Base-by-base conservation (phyloP, 2,113 vertebrate genomes). In the Paramormyrops kingsleyae region DNA sequence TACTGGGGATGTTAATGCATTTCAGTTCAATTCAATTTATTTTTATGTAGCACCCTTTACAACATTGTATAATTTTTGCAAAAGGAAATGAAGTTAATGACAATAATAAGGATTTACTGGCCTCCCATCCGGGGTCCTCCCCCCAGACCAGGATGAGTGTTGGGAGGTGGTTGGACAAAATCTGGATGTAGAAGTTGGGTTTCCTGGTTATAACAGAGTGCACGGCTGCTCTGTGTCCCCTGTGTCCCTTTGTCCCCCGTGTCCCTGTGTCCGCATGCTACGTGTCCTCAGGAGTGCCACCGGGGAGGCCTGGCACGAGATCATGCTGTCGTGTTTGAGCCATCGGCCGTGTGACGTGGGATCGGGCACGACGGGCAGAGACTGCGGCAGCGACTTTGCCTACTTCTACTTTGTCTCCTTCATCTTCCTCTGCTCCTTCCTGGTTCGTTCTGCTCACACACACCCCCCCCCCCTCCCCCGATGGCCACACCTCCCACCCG, bases 321-420 rank as follows among this genome's bases (percentile, higher is more conserved):
- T 99, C 95, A 99, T 99, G 98, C 93, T 99, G 91, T 97, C 98
- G 0, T 99, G 98, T 91, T 89, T 99, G 90, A 97, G 97, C 90
- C 95, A 95, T 89, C 95, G 95, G 86, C 90, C 94, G 66, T 99
- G 98, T 0, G 98, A 99, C 2, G 92, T 92, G 0, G 92, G 90
- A 2, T 97, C 97, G 0, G 97, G 97, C 90, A 94, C 94, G 1
- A 92, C 88, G 21, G 97, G 95, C 77, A 96, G 96, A 0, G 97
- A 98, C 87, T 99, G 98, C 0, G 98, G 98, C 92, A 99, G 98
- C 0, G 97, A 99, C 91, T 99, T 99, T 31, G 98, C 98, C 91
- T 99, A 99, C 90, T 99, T 99, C 93, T 99, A 99, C 96, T 99
- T 99, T 0, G 98, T 99, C 84, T 99, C 98, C 0, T 99, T 99